A percentile compares a stretch with the other conserved stretches of the same genome.
Evolutionary conservation across 1,140 invertebrate species (phyloP).

Genomic region (Camponotus pennsylvanicus): DNA sequence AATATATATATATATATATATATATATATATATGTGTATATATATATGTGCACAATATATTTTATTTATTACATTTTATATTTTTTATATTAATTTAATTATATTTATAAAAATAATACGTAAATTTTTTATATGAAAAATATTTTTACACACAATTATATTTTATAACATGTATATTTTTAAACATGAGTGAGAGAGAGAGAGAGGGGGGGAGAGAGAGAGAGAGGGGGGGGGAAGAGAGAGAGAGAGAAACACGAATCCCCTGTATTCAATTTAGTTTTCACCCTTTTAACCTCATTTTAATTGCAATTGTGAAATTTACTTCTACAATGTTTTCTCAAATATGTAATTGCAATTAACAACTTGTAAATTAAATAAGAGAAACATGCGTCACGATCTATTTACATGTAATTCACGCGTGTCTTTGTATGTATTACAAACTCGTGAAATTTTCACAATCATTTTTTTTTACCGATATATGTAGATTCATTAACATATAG

Average conservation of each 20-base stretch:
- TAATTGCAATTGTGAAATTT: not conserved
- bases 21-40: too few relatives aligned
- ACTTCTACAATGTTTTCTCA: not conserved
- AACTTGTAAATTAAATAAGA: not conserved
- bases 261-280: not conserved
- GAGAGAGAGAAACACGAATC: not conserved
- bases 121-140: too few relatives aligned
- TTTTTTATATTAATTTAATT: not conserved
- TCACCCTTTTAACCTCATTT: not conserved
- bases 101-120: too few relatives aligned
- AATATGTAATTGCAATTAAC: not conserved
- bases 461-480: not conserved
- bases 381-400: not conserved
- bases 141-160: too few relatives aligned
- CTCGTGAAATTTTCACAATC: not conserved
- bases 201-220: too few relatives aligned
- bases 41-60: not conserved
- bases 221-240: too few relatives aligned
- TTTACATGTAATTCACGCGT: not conserved
- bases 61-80: not conserved
- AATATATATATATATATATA: not conserved
- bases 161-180: too few relatives aligned
- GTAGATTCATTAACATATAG: conserved; percentile 34
- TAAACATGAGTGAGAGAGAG: too few relatives aligned
- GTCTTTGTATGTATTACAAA: not conserved